Evolutionary conservation across 1,140 invertebrate species (phyloP).

Genomic region (Cydia strobilella): DNA sequence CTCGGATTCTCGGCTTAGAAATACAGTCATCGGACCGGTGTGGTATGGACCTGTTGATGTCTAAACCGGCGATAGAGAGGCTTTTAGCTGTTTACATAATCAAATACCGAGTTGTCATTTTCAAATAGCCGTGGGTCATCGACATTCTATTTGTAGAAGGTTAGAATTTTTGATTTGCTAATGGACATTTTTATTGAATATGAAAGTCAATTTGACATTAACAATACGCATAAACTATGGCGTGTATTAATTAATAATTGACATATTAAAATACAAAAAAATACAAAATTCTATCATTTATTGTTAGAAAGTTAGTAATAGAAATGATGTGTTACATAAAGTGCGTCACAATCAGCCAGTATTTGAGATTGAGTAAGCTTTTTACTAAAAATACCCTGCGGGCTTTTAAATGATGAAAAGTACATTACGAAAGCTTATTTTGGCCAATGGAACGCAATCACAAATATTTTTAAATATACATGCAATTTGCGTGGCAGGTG

Average conservation of each 20-base stretch:
- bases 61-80: constrained; percentile 48
- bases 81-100: constrained; percentile 54
- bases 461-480: constrained; percentile 39
- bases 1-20: constrained; percentile 57
- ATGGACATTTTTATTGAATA: neutral
- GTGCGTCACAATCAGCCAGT: too few relatives aligned
- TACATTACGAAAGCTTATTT: constrained; percentile 54
- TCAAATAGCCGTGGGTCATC: constrained; percentile 45
- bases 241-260: neutral
- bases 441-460: constrained; percentile 42
- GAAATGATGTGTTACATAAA: too few relatives aligned
- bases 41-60: constrained; percentile 55
- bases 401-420: neutral
- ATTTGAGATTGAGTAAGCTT: constrained; percentile 22
- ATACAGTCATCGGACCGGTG: constrained; percentile 47
- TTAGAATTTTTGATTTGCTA: too few relatives aligned
- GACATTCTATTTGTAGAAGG: constrained; percentile 31
- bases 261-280: too few relatives aligned
- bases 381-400: neutral
- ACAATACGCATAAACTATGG: neutral
- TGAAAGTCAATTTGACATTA: neutral
- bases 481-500: constrained; percentile 46
- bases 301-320: too few relatives aligned
- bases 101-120: constrained; percentile 52
- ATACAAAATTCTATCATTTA: too few relatives aligned